A percentile compares a stretch with the other conserved stretches of the same genome.
Conservation (phyloP, 2,888 invertebrate genomes). For the Ennomos erosarius region DNA sequence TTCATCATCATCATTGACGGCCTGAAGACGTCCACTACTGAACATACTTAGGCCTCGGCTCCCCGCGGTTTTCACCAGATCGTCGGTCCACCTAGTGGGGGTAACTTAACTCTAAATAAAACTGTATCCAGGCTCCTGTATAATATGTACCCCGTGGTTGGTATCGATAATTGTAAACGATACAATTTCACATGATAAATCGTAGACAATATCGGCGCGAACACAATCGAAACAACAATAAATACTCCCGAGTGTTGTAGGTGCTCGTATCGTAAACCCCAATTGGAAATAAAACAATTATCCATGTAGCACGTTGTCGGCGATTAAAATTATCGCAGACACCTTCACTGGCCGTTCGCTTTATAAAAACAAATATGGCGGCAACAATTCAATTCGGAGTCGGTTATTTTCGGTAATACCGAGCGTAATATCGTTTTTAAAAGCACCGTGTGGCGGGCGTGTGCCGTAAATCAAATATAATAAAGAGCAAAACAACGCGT, state of each 20-base stretch:
- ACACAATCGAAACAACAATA: constrained; percentile 34
- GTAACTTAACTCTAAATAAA: neutral
- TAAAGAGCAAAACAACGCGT: constrained; percentile 73
- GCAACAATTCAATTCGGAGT: constrained; percentile 69
- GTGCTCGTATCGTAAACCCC: constrained; percentile 41
- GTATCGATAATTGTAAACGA: constrained; percentile 15
- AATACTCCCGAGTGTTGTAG: constrained; percentile 26
- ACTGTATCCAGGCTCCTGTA: neutral
- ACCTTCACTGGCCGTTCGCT: constrained; percentile 59
- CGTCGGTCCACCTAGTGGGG: too few relatives aligned
- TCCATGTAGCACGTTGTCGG: constrained; percentile 48
- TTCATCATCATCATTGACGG: too few relatives aligned
- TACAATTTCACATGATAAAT: constrained; percentile 33
- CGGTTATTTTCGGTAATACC: constrained; percentile 68
- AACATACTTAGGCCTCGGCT: too few relatives aligned
- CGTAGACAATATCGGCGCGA: constrained; percentile 25
- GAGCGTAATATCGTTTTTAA: constrained; percentile 73
- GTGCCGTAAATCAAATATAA: constrained; percentile 73
- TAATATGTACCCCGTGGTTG: neutral
- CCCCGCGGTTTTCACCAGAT: too few relatives aligned
- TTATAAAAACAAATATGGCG: constrained; percentile 68
- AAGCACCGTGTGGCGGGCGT: constrained; percentile 57
- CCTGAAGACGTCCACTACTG: too few relatives aligned
- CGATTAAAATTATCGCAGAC: constrained; percentile 61
- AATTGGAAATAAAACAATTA: constrained; percentile 55